Conservation (phyloP, 2,113 vertebrate species). For the Chinchilla lanigera region DNA sequence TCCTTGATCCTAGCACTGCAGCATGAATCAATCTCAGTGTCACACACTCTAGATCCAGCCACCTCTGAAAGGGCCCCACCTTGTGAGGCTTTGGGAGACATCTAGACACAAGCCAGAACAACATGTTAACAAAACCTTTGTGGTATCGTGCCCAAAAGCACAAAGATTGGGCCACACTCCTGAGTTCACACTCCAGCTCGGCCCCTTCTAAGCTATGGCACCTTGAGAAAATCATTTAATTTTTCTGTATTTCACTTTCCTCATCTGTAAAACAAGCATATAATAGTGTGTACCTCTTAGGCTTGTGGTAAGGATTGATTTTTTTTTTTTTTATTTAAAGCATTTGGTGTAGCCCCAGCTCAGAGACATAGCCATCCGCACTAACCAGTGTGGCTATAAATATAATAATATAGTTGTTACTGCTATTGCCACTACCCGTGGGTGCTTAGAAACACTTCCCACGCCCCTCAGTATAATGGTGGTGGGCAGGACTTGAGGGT, state of each 20-base stretch:
- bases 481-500: background rate
- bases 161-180: rapidly evolving
- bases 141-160: rapidly evolving
- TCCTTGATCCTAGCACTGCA: too few relatives aligned
- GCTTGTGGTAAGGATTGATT: too few relatives aligned
- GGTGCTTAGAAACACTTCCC: rapidly evolving
- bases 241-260: background rate
- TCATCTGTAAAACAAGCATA: background rate
- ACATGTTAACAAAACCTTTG: too few relatives aligned
- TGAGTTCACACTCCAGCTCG: rapidly evolving
- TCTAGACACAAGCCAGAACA: too few relatives aligned
- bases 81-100: too few relatives aligned
- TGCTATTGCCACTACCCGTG: rapidly evolving
- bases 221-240: background rate
- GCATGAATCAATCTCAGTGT: too few relatives aligned
- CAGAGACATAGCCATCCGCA: rapidly evolving
- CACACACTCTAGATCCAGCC: too few relatives aligned
- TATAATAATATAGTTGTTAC: rapidly evolving
- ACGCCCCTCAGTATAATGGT: background rate
- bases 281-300: rapidly evolving
- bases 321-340: background rate
- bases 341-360: rapidly evolving
- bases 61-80: too few relatives aligned
- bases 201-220: background rate
- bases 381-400: rapidly evolving